Base-by-base conservation (phyloP, 2,888 invertebrate species). In the Ochropacha duplaris region DNA sequence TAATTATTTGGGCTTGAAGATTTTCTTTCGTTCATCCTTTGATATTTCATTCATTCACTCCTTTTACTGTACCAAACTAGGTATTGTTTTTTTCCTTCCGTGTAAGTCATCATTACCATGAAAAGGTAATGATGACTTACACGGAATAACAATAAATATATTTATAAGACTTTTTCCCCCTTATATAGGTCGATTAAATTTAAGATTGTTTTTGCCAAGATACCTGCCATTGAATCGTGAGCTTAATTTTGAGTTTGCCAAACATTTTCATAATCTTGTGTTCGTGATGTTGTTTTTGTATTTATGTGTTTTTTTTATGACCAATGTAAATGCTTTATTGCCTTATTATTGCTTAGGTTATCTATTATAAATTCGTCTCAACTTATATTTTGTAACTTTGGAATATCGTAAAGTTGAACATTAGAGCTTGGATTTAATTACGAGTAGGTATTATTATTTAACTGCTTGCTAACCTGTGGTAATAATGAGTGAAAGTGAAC, bases 401-500 rank as follows among this genome's bases (percentile, higher is more conserved):
- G 3, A 51, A 9, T 52, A 19, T 31, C 31, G 31, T 52, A 11
- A 51, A 51, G 19, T 51, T n/a, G 31, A 16, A 49, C 12, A 52
- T 22, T 44, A 36, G 50, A 24, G 22, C 49, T 54, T 51, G 55
- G 44, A 54, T 56, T 54, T 70, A 74, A 74, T 74, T 72, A 62
- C 65, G 50, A 69, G 63, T 24, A 24, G n/a, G n/a, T 64, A 68
- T 71, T 71, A 65, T 68, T 71, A 71, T 69, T 73, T 67, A 69
- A 70, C 67, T 62, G 70, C 71, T 28, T 28, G 63, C 74, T 72
- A 69, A 72, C 74, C 60, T 62, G 78, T 63, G 57, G 63, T 69
- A 58, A 68, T 72, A 72, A 76, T 60, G 56, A 72, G 83, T 81
- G 86, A 84, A 84, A 86, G 85, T 77, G 60, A 78, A 72, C 64